Percentiles rank a stretch among this genome's conserved stretches.
These are phyloP conservation scores for Drosophila varians DNA, from an alignment of 1,140 invertebrate genomes.

Conservation along the genomic window DNA sequence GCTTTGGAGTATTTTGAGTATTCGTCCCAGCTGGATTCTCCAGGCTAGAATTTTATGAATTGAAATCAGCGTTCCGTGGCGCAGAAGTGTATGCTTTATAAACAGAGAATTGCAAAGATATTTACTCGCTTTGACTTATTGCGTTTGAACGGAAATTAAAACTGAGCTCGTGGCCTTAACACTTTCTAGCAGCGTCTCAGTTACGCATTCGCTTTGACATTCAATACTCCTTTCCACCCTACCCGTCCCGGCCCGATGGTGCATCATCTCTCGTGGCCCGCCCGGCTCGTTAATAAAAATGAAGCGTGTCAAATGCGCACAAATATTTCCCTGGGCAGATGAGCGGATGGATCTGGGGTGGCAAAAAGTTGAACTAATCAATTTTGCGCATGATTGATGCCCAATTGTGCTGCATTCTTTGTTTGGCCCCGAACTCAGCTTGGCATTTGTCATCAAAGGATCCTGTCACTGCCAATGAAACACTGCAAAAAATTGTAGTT, in stretches of 20 bases:
- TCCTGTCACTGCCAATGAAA: background rate
- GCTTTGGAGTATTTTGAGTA: slow-evolving; percentile 12
- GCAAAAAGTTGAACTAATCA: slow-evolving; percentile 68
- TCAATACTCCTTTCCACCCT: background rate
- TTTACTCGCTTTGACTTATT: slow-evolving; percentile 5
- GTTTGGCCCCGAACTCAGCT: slow-evolving; percentile 19
- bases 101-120: slow-evolving; percentile 8
- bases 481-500: no score
- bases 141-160: slow-evolving; percentile 30
- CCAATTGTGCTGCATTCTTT: slow-evolving; percentile 78
- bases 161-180: slow-evolving; percentile 12
- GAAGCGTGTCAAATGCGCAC: slow-evolving; percentile 46
- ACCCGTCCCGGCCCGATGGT: background rate
- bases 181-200: slow-evolving; percentile 1
- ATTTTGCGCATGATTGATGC: slow-evolving; percentile 80
- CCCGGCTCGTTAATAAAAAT: slow-evolving; percentile 63
- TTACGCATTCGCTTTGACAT: slow-evolving; percentile 23
- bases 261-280: background rate
- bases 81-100: slow-evolving; percentile 45
- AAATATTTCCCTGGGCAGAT: slow-evolving; percentile 38
- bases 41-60: slow-evolving; percentile 43
- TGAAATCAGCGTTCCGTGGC: slow-evolving; percentile 37
- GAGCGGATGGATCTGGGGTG: slow-evolving; percentile 9
- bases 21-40: slow-evolving; percentile 12
- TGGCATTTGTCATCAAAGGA: slow-evolving; percentile 48